A percentile compares a stretch with the other conserved stretches of the same genome.
Conservation (phyloP, 2,797 vertebrate species). For the Cossypha niveicapilla region DNA sequence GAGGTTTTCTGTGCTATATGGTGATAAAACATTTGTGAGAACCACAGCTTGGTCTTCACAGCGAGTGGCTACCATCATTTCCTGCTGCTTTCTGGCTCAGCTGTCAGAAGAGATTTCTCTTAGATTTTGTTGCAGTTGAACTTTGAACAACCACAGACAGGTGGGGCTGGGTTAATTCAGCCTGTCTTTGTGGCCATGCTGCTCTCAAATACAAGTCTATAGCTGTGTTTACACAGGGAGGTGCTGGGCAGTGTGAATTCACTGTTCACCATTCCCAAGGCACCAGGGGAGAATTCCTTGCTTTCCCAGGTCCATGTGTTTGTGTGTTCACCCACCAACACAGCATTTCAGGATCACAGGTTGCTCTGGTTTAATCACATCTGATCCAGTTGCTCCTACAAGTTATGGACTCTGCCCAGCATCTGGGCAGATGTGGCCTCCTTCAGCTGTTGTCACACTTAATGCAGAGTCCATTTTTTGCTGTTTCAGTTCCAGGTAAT, state of each 20-base stretch:
- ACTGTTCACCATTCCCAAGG: neutral
- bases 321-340: neutral
- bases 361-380: neutral
- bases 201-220: neutral
- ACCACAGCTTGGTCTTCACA: neutral
- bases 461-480: neutral
- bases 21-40: conserved; percentile 12
- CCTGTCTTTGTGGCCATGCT: neutral
- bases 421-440: neutral
- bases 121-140: neutral
- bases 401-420: neutral
- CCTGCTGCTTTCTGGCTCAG: neutral
- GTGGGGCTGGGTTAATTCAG: neutral
- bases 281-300: neutral
- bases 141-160: neutral
- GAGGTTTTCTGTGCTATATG: neutral
- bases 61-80: neutral
- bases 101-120: neutral
- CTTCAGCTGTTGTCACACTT: neutral
- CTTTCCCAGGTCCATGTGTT: neutral
- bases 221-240: neutral
- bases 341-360: neutral
- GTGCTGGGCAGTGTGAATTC: neutral
- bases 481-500: neutral
- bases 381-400: neutral